Evolutionary conservation across 1,140 invertebrate species (phyloP), one percentile per base, ranked within the genome.

Genomic region (Sitophilus oryzae): DNA sequence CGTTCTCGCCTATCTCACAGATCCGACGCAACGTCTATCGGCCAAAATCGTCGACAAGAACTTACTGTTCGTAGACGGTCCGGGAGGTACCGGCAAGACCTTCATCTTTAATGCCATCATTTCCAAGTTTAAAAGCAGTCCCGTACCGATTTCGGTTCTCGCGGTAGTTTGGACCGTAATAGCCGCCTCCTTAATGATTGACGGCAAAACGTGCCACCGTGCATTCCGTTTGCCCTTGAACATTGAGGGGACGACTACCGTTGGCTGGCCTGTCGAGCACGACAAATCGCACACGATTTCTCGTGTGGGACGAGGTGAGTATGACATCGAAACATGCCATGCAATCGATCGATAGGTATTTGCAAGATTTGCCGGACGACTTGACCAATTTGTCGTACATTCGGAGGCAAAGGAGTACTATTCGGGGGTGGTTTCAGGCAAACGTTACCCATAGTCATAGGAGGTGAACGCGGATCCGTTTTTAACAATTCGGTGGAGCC

Each of bases 291-390:
- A 21, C n/a, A 18, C 11, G 6, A 8, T 44, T n/a, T n/a, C 20
- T 44, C 2, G 2, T 48, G 4, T 48, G 46, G 46, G 25, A 37
- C 25, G 35, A 34, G 25, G 25, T 20, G 8, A 30, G 11, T 14
- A 2, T 5, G 14, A 1, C 6, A 11, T 48, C 14, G 25, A 35
- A 37, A 8, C n/a, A n/a, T n/a, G n/a, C n/a, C n/a, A n/a, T n/a
- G n/a, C n/a, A n/a, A n/a, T n/a, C n/a, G n/a, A n/a, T n/a, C n/a
- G 46, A 48, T 36, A 1, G 46, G 14, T 48, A 48, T 38, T 18
- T 48, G 18, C 25, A 30, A 15, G 46, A 48, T 6, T 11, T 48
- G 1, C 3, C 18, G 46, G 6, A 18, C 11, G 20, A 3, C 8
- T 22, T 18, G 11, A 30, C 16, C 11, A 2, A n/a, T n/a, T n/a